Percentiles rank a stretch among this genome's conserved stretches.
These are phyloP conservation scores for Brachyistius frenatus DNA, from an alignment of 2,113 vertebrate species.

Conservation along the genomic window DNA sequence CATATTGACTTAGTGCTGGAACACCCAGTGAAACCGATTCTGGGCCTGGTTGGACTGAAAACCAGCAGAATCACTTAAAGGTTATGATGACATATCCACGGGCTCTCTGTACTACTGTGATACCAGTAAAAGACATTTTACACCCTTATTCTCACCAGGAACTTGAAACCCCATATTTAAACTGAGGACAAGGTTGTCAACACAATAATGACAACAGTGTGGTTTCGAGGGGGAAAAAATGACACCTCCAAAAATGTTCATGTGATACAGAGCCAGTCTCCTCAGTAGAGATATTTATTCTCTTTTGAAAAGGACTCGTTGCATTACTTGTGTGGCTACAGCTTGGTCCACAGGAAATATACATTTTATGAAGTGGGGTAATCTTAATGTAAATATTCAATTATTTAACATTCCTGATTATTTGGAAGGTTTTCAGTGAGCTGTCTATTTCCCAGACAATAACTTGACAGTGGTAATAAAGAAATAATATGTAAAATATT, in stretches of 20 bases:
- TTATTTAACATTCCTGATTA: too few relatives aligned
- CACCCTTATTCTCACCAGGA: conserved; percentile 18
- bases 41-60: conserved; percentile 10
- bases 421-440: too few relatives aligned
- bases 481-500: neutral
- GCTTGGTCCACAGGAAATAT: conserved; percentile 27
- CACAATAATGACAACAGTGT: conserved; percentile 13
- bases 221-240: conserved; percentile 32
- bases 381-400: neutral
- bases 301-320: conserved; percentile 25
- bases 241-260: conserved; percentile 4
- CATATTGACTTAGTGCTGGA: conserved; percentile 23
- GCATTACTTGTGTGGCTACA: neutral
- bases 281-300: conserved; percentile 28
- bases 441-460: too few relatives aligned
- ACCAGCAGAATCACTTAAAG: conserved; percentile 1
- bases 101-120: conserved; percentile 2
- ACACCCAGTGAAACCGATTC: conserved; percentile 43
- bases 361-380: neutral
- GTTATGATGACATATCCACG: conserved; percentile 14
- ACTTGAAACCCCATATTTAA: conserved; percentile 21
- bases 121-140: conserved; percentile 29
- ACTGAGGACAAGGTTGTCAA: conserved; percentile 37
- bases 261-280: conserved; percentile 28
- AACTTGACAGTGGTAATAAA: too few relatives aligned